Base-by-base conservation (phyloP, 2,113 vertebrate genomes). In the Sula dactylatra region DNA sequence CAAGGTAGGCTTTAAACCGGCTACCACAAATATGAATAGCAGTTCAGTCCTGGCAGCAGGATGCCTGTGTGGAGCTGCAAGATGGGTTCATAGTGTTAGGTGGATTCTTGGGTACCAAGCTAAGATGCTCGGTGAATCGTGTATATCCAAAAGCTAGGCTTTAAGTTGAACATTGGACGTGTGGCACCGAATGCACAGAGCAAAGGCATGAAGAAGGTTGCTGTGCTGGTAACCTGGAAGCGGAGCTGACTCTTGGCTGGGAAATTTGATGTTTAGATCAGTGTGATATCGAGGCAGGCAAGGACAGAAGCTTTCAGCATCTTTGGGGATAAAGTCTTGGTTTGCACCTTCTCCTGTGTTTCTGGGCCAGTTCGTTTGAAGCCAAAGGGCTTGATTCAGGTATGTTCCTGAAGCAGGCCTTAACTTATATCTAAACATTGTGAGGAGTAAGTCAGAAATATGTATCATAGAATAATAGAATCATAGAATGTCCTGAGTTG, bases 121-220 rank as follows among this genome's bases (percentile, higher is more conserved):
- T 40, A 67, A 64, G 42, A 59, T 47, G 34, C 25, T 79, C 7
- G 4, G 21, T 2, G 0, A 56, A 67, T 42, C 1, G 0, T 3
- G 0, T 52, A 5, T 67, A 38, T 76, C 62, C 29, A 62, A 26
- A 67, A 80, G 6, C 8, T 11, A 22, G 16, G 25, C 44, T 76
- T n/a, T n/a, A 52, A 80, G 29, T 27, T 52, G 56, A 58, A 71
- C 0, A 1, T 58, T 31, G 47, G 67, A 36, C 10, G 3, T 4
- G 4, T 65, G 36, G 34, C 44, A 74, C 38, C 36, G 27, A 27
- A 5, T 4, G 16, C 40, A 13, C 15, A 62, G 36, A 52, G 54
- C 15, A 38, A n/a, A 70, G 29, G 18, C 62, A 31, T 26, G 29
- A 58, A n/a, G 49, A 32, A 47, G 16, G 18, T 29, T 6, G 1